These are phyloP conservation scores for Manacus vitellinus DNA, from an alignment of 2,113 vertebrate genomes.

Conservation along the genomic window DNA sequence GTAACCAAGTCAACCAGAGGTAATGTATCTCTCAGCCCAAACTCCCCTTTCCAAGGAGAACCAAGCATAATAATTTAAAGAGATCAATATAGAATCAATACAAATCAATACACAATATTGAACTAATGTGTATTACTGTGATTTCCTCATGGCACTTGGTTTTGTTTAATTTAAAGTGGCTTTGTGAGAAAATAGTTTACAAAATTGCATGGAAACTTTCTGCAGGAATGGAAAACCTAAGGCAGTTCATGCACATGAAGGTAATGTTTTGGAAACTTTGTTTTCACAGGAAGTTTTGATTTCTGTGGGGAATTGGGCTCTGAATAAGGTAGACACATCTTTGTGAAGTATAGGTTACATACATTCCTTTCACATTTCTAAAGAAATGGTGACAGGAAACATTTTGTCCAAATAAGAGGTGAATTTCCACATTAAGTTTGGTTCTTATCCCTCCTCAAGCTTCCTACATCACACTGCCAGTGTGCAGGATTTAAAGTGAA, in stretches of 20 bases:
- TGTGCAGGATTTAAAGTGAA: not conserved
- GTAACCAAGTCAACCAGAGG: not conserved
- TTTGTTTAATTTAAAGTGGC: not conserved
- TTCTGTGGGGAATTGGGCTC: not conserved
- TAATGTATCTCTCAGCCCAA: not conserved
- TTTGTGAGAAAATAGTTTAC: not conserved
- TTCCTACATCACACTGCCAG: not conserved
- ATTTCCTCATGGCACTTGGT: not conserved
- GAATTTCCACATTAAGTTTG: not conserved
- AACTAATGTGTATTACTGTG: not conserved
- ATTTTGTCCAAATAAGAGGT: not conserved
- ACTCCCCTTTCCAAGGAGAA: not conserved
- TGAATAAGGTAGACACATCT: not conserved
- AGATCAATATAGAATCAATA: not conserved
- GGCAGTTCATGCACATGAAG: rapidly evolving
- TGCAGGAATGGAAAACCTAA: not conserved
- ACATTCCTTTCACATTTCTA: not conserved
- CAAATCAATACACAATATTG: not conserved
- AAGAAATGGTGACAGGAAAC: not conserved
- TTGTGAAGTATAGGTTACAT: not conserved
- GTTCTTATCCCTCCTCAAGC: not conserved
- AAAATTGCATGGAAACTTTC: not conserved
- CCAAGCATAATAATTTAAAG: not conserved
- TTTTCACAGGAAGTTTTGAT: not conserved
- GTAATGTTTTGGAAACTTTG: not conserved